A percentile compares a stretch with the other conserved stretches of the same genome.
phyloP scores from a whole-genome alignment of 2,797 vertebrate genomes.

The Lemur catta region DNA sequence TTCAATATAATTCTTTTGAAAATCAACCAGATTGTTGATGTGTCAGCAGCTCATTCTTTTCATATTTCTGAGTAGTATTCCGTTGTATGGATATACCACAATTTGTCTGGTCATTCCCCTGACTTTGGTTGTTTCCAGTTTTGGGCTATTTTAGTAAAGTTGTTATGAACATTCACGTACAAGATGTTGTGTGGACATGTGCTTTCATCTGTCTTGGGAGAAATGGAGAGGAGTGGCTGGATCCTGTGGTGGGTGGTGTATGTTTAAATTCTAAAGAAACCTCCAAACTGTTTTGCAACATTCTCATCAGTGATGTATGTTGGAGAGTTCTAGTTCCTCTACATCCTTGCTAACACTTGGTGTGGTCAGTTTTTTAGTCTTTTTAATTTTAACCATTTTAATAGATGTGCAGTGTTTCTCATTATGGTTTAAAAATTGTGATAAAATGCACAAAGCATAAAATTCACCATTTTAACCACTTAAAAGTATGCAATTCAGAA shows the following conservation, averaged over 20 bases:
- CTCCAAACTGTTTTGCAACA: not conserved
- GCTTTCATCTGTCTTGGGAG: not conserved
- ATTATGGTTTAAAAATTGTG: not conserved
- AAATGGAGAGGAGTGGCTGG: not conserved
- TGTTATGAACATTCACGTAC: not conserved
- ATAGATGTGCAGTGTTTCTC: not conserved
- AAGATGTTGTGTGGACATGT: not conserved
- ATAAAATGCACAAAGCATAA: not conserved
- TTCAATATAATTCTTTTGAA: not conserved
- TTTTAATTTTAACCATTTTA: not conserved
- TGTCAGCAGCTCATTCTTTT: not conserved
- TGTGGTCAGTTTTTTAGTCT: not conserved
- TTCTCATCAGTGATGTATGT: not conserved
- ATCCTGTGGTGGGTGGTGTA: not conserved
- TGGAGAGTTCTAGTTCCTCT: not conserved
- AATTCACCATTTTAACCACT: not conserved
- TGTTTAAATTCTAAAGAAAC: conserved; percentile 26
- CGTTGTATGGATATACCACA: not conserved
- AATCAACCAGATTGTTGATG: not conserved
- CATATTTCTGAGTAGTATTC: not conserved
- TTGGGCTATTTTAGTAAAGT: not conserved
- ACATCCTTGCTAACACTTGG: not conserved
- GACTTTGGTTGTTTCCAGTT: not conserved
- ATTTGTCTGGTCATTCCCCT: not conserved
- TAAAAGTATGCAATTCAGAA: not conserved